Conservation (phyloP, 2,113 vertebrate genomes). For the Poeciliopsis retropinna region DNA sequence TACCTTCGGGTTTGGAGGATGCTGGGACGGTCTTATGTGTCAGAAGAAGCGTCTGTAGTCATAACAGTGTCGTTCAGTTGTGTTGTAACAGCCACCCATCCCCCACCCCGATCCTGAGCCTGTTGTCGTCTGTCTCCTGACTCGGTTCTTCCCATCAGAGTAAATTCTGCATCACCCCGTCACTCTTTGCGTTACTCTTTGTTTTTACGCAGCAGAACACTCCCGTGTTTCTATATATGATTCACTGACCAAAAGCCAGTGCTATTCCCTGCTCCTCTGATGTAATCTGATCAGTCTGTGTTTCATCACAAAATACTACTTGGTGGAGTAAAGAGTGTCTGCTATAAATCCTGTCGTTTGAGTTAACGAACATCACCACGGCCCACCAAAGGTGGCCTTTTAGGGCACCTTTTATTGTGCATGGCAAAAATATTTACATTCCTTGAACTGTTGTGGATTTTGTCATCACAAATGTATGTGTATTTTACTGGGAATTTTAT, state of each 20-base stretch:
- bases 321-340: not conserved
- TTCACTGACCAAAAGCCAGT: not conserved
- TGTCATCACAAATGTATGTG: too few relatives aligned
- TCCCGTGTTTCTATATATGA: not conserved
- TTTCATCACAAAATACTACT: not conserved
- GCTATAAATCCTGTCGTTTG: too few relatives aligned
- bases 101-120: slow-evolving; percentile 65
- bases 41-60: slow-evolving; percentile 39
- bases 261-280: not conserved
- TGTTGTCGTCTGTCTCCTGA: slow-evolving; percentile 35
- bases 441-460: too few relatives aligned
- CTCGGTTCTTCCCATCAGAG: slow-evolving; percentile 15
- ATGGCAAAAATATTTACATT: too few relatives aligned
- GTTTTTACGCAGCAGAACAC: not conserved
- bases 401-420: too few relatives aligned
- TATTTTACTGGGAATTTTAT: too few relatives aligned
- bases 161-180: slow-evolving; percentile 6
- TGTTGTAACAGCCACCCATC: slow-evolving; percentile 66
- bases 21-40: slow-evolving; percentile 1
- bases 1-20: slow-evolving; percentile 29
- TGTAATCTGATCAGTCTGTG: not conserved
- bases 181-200: not conserved
- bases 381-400: too few relatives aligned
- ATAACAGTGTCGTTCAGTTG: slow-evolving; percentile 57
- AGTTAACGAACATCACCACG: too few relatives aligned